A percentile compares a stretch with the other conserved stretches of the same genome.
These are phyloP conservation scores for Pinna nobilis DNA, from an alignment of 1,140 invertebrate genomes.

Conservation along the genomic window DNA sequence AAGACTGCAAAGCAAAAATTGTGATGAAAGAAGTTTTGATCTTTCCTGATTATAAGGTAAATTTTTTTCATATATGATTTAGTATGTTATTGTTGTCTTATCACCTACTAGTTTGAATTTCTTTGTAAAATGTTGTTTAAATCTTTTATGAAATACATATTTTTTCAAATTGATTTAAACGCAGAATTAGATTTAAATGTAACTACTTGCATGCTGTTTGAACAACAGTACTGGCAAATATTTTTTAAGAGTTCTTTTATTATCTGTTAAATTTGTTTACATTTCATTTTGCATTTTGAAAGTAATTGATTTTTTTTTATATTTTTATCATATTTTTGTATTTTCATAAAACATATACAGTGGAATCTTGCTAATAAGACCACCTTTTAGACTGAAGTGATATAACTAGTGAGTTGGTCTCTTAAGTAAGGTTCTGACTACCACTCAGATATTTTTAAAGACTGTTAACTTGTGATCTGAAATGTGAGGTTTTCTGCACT, in stretches of 20 bases:
- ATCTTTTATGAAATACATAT: background rate
- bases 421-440: background rate
- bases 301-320: no score
- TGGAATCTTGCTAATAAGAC: no score
- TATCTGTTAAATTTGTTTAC: no score
- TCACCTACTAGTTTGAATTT: background rate
- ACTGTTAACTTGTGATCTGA: background rate
- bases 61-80: background rate
- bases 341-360: no score
- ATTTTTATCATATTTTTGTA: no score
- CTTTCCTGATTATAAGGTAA: conserved; percentile 28
- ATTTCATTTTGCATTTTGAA: no score
- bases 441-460: background rate
- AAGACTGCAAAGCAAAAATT: conserved; percentile 16
- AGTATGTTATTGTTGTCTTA: background rate
- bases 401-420: background rate
- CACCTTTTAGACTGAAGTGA: no score
- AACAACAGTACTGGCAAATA: background rate
- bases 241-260: background rate
- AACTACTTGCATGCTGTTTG: background rate
- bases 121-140: background rate
- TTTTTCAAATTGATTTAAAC: background rate
- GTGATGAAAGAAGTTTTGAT: conserved; percentile 11
- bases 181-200: background rate
- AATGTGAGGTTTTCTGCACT: background rate